Conservation (phyloP, 2,888 invertebrate species). For the Melipona bicolor region DNA sequence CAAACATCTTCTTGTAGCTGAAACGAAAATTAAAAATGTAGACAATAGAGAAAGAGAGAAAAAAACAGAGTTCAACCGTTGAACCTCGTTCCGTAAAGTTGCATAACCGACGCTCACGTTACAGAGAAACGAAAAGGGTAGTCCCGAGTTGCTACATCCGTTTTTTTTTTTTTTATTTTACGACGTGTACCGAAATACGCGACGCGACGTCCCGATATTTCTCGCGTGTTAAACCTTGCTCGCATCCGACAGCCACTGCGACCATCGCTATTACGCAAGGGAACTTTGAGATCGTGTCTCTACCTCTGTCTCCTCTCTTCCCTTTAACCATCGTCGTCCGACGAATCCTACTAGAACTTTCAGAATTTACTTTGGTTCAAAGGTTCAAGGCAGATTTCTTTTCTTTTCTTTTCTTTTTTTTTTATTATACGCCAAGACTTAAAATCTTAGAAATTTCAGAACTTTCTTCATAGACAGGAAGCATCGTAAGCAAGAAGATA, state of each 20-base stretch:
- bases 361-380: no score
- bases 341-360: no score
- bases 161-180: slow-evolving; percentile 17
- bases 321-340: no score
- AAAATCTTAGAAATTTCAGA: background rate
- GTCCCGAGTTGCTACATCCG: background rate
- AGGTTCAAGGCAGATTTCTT: no score
- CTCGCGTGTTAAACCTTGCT: slow-evolving; percentile 29
- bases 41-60: background rate
- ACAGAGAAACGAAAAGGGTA: background rate
- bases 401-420: no score
- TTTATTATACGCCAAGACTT: no score
- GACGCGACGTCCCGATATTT: slow-evolving; percentile 3
- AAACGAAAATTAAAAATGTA: background rate
- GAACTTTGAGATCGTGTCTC: slow-evolving; percentile 14
- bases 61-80: no score
- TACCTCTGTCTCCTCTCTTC: no score
- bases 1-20: background rate
- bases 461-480: background rate
- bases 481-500: background rate
- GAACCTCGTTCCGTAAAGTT: background rate
- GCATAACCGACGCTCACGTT: background rate
- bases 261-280: slow-evolving; percentile 17
- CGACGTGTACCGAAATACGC: slow-evolving; percentile 33
- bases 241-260: slow-evolving; percentile 10